A percentile compares a stretch with the other conserved stretches of the same genome.
phyloP scores from a whole-genome alignment of 2,797 vertebrate species.

The Sebastes miniatus region DNA sequence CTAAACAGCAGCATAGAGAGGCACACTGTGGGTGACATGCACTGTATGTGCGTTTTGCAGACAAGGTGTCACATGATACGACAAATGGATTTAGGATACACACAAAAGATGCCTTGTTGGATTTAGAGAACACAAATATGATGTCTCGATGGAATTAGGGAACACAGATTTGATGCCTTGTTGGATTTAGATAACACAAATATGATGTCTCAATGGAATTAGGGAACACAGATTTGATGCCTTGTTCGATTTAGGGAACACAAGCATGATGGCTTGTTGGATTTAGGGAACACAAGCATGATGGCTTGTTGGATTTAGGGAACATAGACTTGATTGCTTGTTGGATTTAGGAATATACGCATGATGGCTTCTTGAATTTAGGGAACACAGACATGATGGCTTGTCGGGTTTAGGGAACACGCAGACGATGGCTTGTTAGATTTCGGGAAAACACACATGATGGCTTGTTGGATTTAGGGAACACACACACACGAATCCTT shows the following conservation, averaged over 20 bases:
- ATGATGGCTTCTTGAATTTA: no score
- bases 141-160: not conserved
- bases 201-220: not conserved
- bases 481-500: no score
- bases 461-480: no score
- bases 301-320: no score
- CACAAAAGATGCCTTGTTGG: not conserved
- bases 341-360: no score
- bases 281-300: no score
- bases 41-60: not conserved
- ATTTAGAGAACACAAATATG: not conserved
- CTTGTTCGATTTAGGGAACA: not conserved
- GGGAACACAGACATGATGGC: not conserved
- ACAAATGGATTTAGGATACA: not conserved
- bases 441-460: no score
- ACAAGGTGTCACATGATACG: not conserved
- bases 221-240: not conserved
- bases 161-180: not conserved
- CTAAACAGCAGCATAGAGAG: slow-evolving; percentile 41
- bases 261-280: no score
- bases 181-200: not conserved
- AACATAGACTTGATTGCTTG: no score
- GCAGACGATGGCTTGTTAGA: no score
- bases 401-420: not conserved
- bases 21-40: not conserved